Base-by-base conservation (phyloP, 2,888 invertebrate genomes). In the Luffia ferchaultella region DNA sequence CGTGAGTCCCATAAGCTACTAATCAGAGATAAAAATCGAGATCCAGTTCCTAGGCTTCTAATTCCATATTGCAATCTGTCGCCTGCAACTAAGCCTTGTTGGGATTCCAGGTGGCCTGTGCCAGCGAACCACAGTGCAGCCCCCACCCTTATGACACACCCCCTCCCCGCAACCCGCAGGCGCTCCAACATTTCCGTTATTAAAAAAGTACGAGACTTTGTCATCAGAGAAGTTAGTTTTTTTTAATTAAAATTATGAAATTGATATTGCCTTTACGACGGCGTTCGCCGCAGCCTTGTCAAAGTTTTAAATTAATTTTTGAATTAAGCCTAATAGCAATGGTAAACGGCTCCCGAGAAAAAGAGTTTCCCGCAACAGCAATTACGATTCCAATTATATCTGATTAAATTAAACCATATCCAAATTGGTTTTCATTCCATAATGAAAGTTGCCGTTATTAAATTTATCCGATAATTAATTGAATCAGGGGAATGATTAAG, bases 171-270 rank as follows among this genome's bases (percentile, higher is more conserved):
- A 63, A 55, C 62, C 65, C 62, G 69, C 41, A 16, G 47, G 42
- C 48, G 46, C 48, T 53, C 49, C 73, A 80, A 78, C 76, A 76
- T 78, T 79, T 73, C 73, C 76, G 75, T 82, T 84, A 83, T 84
- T 85, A 84, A 84, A 85, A 85, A 85, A 83, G 79, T 83, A 77
- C 70, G 74, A 65, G 75, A 75, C 78, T 79, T 79, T 80, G 79
- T 80, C 83, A 82, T 79, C 79, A 76, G 73, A 68, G 71, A 75
- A 78, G 73, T 79, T 75, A 79, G 78, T 80, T 83, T 82, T 84
- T 84, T 75, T 84, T 76, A 85, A 84, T 85, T 83, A 85, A 84
- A 85, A 84, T 83, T 80, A 83, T 83, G 79, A 83, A 82, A 82
- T 84, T 83, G 83, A 84, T 84, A 84, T 82, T 79, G 79, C 80